Conservation (phyloP, 2,888 invertebrate species). For the Cephus runcator region DNA sequence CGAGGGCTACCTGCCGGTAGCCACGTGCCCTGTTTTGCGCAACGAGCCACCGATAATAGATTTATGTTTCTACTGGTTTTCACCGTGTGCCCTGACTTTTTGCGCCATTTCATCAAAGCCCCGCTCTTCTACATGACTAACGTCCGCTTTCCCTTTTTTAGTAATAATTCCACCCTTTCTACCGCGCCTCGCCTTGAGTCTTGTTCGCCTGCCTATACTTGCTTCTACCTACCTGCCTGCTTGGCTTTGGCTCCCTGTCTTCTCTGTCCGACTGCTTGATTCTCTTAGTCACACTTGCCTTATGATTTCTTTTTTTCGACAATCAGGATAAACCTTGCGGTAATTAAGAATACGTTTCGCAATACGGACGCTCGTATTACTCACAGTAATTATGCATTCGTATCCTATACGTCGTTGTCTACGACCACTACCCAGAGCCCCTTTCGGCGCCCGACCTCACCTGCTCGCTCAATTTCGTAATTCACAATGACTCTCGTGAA, state of each 20-base stretch:
- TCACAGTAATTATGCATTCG: background rate
- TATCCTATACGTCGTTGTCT: background rate
- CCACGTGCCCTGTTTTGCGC: conserved; percentile 10
- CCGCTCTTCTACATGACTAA: conserved; percentile 13
- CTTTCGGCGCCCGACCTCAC: background rate
- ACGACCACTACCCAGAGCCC: background rate
- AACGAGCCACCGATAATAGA: conserved; percentile 7
- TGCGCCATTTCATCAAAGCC: conserved; percentile 14
- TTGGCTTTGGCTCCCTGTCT: background rate
- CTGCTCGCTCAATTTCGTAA: background rate
- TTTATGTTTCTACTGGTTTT: conserved; percentile 4
- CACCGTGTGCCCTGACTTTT: conserved; percentile 1
- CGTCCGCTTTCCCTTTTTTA: conserved; percentile 21
- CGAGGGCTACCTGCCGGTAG: background rate
- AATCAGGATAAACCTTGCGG: conserved; percentile 21
- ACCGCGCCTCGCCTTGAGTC: conserved; percentile 2
- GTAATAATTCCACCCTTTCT: conserved; percentile 22
- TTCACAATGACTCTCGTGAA: background rate
- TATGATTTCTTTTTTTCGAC: conserved; percentile 19
- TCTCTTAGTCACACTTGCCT: background rate
- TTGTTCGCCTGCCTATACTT: background rate
- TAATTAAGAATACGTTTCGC: conserved; percentile 10
- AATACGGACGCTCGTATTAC: background rate
- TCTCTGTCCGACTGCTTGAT: background rate
- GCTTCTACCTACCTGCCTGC: background rate